Base-by-base conservation (phyloP, 2,888 invertebrate species). In the Sesamia inferens region DNA sequence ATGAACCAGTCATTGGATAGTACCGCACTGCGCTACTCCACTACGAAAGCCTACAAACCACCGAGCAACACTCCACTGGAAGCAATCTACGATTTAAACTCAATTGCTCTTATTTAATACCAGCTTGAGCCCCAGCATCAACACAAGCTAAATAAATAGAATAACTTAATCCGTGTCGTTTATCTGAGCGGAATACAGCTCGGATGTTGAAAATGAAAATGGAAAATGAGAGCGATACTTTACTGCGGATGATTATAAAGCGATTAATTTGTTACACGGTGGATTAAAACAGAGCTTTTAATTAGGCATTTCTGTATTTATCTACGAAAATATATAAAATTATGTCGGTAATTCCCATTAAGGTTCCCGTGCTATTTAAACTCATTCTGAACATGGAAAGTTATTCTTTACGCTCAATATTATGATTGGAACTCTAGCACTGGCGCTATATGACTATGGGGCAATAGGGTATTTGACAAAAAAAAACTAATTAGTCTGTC, bases 61-160 rank as follows among this genome's bases (percentile, higher is more conserved):
- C 39, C 10, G 75, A 77, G 57, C 62, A 70, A 39, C 64, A 44
- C 68, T 67, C 58, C 13, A 78, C 73, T 83, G 55, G 57, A 85
- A 78, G 57, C 59, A 66, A 63, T 55, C 47, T 57, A 80, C 47
- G 71, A 62, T 71, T 81, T 71, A 70, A 68, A 74, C 58, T 63
- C 76, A 83, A 84, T 84, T 77, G 55, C 63, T 79, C 39, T 75
- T 65, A 86, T 80, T 85, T 78, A 77, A 79, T 85, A 79, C 61
- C 61, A 62, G 72, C 72, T 72, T 68, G 61, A 73, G 65, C 61
- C 68, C 51, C 11, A 66, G 73, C 70, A 75, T 70, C 74, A 85
- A 68, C 61, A 58, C 64, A 51, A 13, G 70, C 78, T 81, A 78
- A 79, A 76, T 84, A 75, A 85, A 71, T 79, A 81, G 67, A 76